Conservation (phyloP, 2,888 invertebrate genomes). For the Andrena praecox region DNA sequence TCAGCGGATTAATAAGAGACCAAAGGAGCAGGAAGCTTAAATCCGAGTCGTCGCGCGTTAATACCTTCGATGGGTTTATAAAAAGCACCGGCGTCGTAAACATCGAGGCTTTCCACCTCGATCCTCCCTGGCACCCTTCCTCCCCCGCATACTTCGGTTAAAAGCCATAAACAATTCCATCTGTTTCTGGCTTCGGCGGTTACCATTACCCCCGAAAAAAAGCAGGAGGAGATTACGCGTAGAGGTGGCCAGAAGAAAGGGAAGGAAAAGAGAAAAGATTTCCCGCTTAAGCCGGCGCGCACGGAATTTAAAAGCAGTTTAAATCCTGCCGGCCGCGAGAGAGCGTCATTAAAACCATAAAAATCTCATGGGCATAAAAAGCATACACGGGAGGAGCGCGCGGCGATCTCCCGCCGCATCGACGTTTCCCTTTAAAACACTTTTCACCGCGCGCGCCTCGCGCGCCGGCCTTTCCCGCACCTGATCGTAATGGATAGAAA, state of each 20-base stretch:
- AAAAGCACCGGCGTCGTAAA: constrained; percentile 18
- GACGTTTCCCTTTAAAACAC: constrained; percentile 69
- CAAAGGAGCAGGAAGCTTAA: constrained; percentile 17
- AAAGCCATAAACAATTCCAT: constrained; percentile 51
- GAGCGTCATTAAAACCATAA: constrained; percentile 64
- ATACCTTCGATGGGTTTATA: constrained; percentile 34
- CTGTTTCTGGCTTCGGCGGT: constrained; percentile 25
- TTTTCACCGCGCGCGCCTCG: constrained; percentile 41
- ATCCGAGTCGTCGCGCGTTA: constrained; percentile 17
- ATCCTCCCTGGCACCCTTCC: neutral
- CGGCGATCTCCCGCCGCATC: constrained; percentile 54
- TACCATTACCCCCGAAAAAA: constrained; percentile 27
- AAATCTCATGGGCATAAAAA: constrained; percentile 59
- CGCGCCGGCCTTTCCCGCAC: constrained; percentile 48
- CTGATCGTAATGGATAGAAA: constrained; percentile 71
- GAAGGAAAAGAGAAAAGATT: constrained; percentile 13
- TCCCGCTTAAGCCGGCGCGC: constrained; percentile 40
- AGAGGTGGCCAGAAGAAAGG: neutral
- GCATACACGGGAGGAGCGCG: constrained; percentile 38
- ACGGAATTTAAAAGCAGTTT: constrained; percentile 63
- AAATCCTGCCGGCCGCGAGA: constrained; percentile 50
- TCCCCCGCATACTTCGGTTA: neutral
- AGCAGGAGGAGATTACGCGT: too few species aligned
- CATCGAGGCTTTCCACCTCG: constrained; percentile 8
- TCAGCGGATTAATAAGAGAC: constrained; percentile 31